A percentile compares a stretch with the other conserved stretches of the same genome.
Conservation (phyloP, 2,888 invertebrate genomes). For the Caenorhabditis sulstoni region DNA sequence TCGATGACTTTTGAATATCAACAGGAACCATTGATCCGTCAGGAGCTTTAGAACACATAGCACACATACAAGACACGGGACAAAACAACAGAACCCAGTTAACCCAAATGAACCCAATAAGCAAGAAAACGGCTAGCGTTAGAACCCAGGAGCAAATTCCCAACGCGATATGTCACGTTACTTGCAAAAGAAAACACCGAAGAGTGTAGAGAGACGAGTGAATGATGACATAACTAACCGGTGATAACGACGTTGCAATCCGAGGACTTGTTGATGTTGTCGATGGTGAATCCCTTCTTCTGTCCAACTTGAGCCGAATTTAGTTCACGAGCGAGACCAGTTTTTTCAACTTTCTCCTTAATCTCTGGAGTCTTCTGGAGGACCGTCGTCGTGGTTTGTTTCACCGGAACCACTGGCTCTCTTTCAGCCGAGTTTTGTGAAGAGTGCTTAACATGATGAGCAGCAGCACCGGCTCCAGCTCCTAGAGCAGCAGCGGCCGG, state of each 20-base stretch:
- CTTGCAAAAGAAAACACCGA: neutral
- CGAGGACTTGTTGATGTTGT: slow-evolving; percentile 69
- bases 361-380: slow-evolving; percentile 60
- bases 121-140: slow-evolving; percentile 25
- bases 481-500: slow-evolving; percentile 25
- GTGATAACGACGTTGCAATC: slow-evolving; percentile 80
- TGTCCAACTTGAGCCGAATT: slow-evolving; percentile 73
- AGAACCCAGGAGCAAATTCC: slow-evolving; percentile 29
- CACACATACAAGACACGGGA: slow-evolving; percentile 45
- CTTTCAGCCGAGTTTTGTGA: slow-evolving; percentile 28
- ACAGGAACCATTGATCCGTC: slow-evolving; percentile 71
- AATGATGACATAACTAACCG: slow-evolving; percentile 67
- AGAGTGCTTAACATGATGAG: slow-evolving; percentile 24
- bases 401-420: slow-evolving; percentile 51
- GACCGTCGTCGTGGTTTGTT: slow-evolving; percentile 34
- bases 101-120: slow-evolving; percentile 34
- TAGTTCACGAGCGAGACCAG: slow-evolving; percentile 61
- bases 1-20: slow-evolving; percentile 65
- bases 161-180: neutral
- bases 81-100: slow-evolving; percentile 45
- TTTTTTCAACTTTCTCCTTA: slow-evolving; percentile 53
- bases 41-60: slow-evolving; percentile 73
- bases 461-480: slow-evolving; percentile 26
- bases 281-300: slow-evolving; percentile 78
- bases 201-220: neutral